A percentile compares a stretch with the other conserved stretches of the same genome.
phyloP scores from a whole-genome alignment of 2,888 invertebrate genomes.

The Hyles lineata region DNA sequence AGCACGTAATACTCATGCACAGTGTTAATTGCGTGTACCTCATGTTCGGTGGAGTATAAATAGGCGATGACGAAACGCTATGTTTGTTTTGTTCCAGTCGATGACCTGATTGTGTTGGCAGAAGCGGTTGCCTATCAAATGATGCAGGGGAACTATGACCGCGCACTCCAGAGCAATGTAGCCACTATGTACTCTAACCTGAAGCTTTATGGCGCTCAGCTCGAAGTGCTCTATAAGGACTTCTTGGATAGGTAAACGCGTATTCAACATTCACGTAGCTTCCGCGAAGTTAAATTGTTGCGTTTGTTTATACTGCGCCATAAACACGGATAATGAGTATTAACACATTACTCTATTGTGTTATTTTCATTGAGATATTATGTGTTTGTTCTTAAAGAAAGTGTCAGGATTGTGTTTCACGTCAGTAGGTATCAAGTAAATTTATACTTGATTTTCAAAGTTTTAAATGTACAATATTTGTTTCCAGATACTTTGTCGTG shows the following conservation, averaged over 20 bases:
- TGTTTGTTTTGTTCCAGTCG: slow-evolving; percentile 83
- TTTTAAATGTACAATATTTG: background rate
- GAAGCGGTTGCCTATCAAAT: slow-evolving; percentile 92
- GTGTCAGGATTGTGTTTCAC: background rate
- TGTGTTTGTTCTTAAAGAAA: background rate
- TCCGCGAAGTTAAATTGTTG: background rate
- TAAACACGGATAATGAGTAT: background rate
- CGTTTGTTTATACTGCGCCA: background rate
- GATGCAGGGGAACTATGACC: slow-evolving; percentile 90
- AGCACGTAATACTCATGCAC: background rate
- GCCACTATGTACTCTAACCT: slow-evolving; percentile 91
- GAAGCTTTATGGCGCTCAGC: slow-evolving; percentile 91
- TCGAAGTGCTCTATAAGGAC: slow-evolving; percentile 93
- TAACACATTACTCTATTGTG: background rate
- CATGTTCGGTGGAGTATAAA: slow-evolving; percentile 8
- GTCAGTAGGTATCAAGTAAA: too few relatives aligned
- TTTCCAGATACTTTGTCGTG: slow-evolving; percentile 90
- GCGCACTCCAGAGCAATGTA: slow-evolving; percentile 89
- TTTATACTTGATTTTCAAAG: background rate
- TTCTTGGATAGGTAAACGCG: slow-evolving; percentile 88
- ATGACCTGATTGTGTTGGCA: slow-evolving; percentile 92
- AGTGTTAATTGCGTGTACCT: background rate
- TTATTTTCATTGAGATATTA: background rate
- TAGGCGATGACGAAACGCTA: background rate
- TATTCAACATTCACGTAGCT: background rate